Evolutionary conservation across 1,140 invertebrate species (phyloP), one percentile per base, ranked within the genome.

Genomic region (Ceratina japonica): DNA sequence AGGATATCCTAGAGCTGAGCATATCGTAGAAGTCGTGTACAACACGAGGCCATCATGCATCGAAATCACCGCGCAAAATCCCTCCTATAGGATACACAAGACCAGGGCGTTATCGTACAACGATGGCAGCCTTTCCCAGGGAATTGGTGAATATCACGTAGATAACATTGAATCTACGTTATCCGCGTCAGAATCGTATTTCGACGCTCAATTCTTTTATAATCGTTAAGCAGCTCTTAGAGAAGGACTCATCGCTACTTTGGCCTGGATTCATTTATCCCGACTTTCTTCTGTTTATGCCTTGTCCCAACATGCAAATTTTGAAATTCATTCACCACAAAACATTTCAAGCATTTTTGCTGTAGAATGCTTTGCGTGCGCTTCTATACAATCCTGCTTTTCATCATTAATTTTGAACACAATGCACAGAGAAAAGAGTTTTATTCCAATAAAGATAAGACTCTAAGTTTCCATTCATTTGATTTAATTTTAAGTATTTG

Each of bases 41-140:
- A 97, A 92, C 0, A 98, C 95, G 1, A 96, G 93, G 20, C 97
- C 97, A 84, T 97, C 95, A 52, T 95, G 93, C 94, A 97, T 95
- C 2, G 96, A 97, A 78, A 98, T 95, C 0, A 97, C 94, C 79
- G 95, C 95, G 73, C 94, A 95, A 91, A 97, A 97, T 79, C 95
- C 95, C 76, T 95, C 94, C 94, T 96, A 85, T 63, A 77, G 70
- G 77, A 62, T 59, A 76, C 31, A 79, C 58, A 74, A 74, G 16
- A 51, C 15, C 3, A 27, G 24, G 0, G 15, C 3, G 31, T 74
- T 16, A 59, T 13, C 1, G 16, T 8, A 20, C 12, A 10, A 49
- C 20, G 51, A 16, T 18, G 0, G 1, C 1, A 52, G 16, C 37
- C 62, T 74, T 52, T 18, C 31, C 54, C n/a, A 75, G 66, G 10